These are phyloP conservation scores for Rhagoletis zephyria DNA, from an alignment of 1,140 invertebrate genomes.

Conservation along the genomic window DNA sequence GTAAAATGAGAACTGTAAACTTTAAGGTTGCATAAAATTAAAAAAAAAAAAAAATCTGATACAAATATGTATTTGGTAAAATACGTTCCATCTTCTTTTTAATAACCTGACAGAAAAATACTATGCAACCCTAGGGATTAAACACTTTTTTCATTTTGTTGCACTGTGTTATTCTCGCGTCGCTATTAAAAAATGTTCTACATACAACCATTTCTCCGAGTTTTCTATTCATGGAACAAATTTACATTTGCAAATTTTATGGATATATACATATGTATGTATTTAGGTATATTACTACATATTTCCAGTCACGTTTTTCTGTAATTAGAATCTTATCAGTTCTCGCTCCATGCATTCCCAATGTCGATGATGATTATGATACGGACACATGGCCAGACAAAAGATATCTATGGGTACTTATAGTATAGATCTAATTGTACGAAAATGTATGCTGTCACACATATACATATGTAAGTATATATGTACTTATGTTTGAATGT, in stretches of 20 bases:
- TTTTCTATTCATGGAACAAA: constrained; percentile 10
- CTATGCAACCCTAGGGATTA: too few species aligned
- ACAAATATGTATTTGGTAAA: too few species aligned
- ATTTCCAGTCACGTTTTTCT: constrained; percentile 23
- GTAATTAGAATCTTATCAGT: constrained; percentile 17
- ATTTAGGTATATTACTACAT: background rate
- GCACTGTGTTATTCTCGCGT: too few species aligned
- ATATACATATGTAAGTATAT: background rate
- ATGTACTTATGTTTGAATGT: background rate
- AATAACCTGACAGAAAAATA: too few species aligned
- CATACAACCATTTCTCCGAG: background rate
- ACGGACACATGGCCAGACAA: background rate
- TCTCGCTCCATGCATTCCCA: background rate
- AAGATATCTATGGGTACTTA: background rate
- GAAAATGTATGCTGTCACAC: too few species aligned
- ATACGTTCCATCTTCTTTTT: too few species aligned
- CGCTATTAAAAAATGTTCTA: background rate
- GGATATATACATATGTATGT: too few species aligned
- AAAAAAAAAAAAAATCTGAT: too few species aligned
- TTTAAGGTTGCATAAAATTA: too few species aligned
- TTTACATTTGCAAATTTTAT: constrained; percentile 23
- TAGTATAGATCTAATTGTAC: background rate
- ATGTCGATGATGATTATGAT: constrained; percentile 5
- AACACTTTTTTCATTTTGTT: too few species aligned
- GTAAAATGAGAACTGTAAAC: too few species aligned